These are phyloP conservation scores for Cochlearius cochlearius DNA, from an alignment of 2,113 vertebrate species.

Conservation along the genomic window DNA sequence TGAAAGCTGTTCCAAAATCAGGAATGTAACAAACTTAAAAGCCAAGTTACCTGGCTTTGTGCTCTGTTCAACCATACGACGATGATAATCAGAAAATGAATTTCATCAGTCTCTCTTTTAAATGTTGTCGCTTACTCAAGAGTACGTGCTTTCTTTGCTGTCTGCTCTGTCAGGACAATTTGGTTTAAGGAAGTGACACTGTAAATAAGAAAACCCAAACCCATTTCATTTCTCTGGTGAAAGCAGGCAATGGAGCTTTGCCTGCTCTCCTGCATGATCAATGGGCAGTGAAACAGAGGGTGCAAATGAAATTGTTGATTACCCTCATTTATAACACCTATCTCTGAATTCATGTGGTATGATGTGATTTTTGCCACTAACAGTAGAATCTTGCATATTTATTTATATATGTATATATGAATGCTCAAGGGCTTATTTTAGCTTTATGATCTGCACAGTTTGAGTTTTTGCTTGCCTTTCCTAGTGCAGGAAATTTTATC, in stretches of 20 bases:
- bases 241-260: not conserved
- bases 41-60: not conserved
- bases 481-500: conserved; percentile 22
- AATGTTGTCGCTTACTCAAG: not conserved
- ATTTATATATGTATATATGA: not conserved
- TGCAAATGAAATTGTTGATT: not conserved
- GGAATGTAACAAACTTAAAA: not conserved
- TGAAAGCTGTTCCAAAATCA: not conserved
- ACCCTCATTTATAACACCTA: not conserved
- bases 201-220: not conserved
- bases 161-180: not conserved
- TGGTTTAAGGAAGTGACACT: not conserved
- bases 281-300: not conserved
- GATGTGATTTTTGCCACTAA: not conserved
- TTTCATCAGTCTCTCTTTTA: not conserved
- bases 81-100: not conserved
- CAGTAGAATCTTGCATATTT: not conserved
- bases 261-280: not conserved
- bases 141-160: not conserved
- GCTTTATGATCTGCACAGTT: not conserved
- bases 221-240: not conserved
- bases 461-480: not conserved
- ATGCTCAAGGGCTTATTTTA: not conserved
- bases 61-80: not conserved
- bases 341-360: not conserved